phyloP scores from a whole-genome alignment of 92 coral and sea anemone genomes.

The Umimayanthus kanabou region DNA sequence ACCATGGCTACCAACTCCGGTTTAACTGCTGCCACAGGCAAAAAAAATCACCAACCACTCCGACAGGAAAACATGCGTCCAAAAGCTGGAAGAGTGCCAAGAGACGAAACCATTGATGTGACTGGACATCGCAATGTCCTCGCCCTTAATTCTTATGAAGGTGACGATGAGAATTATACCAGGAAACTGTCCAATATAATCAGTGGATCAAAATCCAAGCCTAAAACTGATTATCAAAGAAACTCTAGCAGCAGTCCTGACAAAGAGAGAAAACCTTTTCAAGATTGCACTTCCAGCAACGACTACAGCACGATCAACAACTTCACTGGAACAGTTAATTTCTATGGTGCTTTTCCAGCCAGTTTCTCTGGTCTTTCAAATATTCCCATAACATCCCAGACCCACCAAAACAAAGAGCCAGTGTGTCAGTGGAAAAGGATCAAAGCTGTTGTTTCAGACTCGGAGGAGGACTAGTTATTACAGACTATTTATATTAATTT shows the following conservation, averaged over 20 bases:
- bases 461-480: not conserved
- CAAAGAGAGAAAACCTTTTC: not conserved
- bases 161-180: not conserved
- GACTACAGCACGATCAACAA: not conserved
- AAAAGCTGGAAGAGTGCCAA: constrained; percentile 49
- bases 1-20: no score
- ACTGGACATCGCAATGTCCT: constrained; percentile 44
- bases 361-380: not conserved
- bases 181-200: not conserved
- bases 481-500: no score
- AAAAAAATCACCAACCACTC: not conserved
- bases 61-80: constrained; percentile 46
- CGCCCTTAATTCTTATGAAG: constrained; percentile 42
- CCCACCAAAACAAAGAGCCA: not conserved
- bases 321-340: constrained; percentile 35
- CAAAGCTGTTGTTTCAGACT: constrained; percentile 9
- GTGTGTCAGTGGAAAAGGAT: not conserved
- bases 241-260: not conserved
- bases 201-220: not conserved
- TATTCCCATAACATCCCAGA: not conserved
- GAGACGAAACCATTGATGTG: constrained; percentile 43
- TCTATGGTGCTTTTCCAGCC: constrained; percentile 25
- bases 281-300: not conserved
- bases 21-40: no score
- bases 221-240: not conserved